Evolutionary conservation across 2,888 invertebrate species (phyloP), one percentile per base, ranked within the genome.

Genomic region (Drosophila niveifrons): DNA sequence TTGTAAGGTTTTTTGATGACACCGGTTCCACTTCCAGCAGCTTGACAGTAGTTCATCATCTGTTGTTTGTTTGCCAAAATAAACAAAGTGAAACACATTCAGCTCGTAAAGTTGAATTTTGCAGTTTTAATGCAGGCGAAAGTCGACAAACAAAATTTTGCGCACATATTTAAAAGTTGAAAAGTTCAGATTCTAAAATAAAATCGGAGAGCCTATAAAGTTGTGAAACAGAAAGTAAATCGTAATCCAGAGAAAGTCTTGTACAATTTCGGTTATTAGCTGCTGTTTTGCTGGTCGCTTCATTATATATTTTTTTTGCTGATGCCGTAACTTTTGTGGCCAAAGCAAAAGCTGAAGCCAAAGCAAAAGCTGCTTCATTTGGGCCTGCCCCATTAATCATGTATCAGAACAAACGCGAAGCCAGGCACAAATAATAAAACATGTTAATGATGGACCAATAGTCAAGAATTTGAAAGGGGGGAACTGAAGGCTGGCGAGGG

Each of bases 191-290:
- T 87, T 83, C 82, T 82, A 55, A 55, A 61, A 61, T 47, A 17
- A 66, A 56, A 47, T 46, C 43, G 31, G 55, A 41, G 55, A 50
- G 59, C 34, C 64, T 73, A 59, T 80, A 69, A 69, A 72, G 65
- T 18, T 57, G 75, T 68, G 82, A 82, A 84, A 83, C 83, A 78
- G 83, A 84, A 84, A 84, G 83, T 84, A 84, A 87, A 80, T 87
- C 82, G 78, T 79, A 83, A 78, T 78, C 74, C 81, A 61, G 87
- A 74, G 87, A 84, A 84, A 84, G 83, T 84, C 78, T 64, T 31
- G 29, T 50, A 34, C 43, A 52, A 51, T 53, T 64, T 59, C 6
- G 23, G 63, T 64, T 44, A 41, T 41, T 41, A 18, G 36, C n/a
- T 53, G 15, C 13, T 64, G 17, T 17, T 51, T 13, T 18, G 50